Base-by-base conservation (phyloP, 92 coral and sea anemone species). In the Pocillopora meandrina region DNA sequence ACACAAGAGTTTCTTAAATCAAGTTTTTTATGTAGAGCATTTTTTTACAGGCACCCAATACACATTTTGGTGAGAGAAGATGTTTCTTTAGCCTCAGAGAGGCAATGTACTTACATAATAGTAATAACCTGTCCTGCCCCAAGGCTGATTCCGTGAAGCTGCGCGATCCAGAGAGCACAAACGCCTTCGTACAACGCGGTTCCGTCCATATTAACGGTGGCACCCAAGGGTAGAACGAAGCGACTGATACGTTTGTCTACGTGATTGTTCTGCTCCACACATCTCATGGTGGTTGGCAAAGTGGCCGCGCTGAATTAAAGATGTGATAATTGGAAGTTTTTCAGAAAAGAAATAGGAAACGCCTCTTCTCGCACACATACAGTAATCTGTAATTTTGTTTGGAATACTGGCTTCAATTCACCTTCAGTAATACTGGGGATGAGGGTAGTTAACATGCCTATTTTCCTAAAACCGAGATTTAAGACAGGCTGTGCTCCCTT, bases 131-230 rank as follows among this genome's bases (percentile, higher is more conserved):
- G 92, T 18, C 98, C 92, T 35, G 95, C 77, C 2, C 89, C 76
- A 31, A 95, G 90, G 19, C 80, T 90, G 26, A 92, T 78, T 13
- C 89, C 91, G 68, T 95, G 93, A 80, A 95, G 92, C 87, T 95
- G 98, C 14, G 98, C 98, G 60, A 95, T 90, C 90, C 95, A 95
- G 26, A 95, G 81, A 16, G 96, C 92, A 73, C 95, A 90, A 58
- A 95, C 93, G 20, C 95, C 98, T 81, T 95, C 98, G 71, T 95
- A 95, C 78, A 95, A 85, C 1, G 98, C 98, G 15, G 98, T 94
- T 14, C 98, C 98, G 78, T 95, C 98, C 98, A 95, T 95, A 85
- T 95, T 95, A 42, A 95, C 98, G 3, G 98, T 95, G 9, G 98
- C 95, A 23, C 98, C 98, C 78, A 95, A 84, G 26, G 98, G 98